Evolutionary conservation across 2,888 invertebrate species (phyloP).

Genomic region (Melieria crassipennis): DNA sequence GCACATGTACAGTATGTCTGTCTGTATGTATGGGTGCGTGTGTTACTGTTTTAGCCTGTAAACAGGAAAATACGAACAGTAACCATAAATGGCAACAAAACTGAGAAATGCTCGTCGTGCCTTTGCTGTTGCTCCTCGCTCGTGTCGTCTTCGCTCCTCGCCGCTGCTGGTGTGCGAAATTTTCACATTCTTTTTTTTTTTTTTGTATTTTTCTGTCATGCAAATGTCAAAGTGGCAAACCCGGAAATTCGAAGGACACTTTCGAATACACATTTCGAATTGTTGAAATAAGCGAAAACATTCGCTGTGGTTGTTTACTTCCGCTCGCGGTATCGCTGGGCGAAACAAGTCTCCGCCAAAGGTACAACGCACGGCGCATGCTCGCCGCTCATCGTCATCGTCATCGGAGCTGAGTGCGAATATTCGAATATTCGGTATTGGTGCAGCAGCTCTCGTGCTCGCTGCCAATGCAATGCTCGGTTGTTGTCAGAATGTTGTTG

Average conservation of each 20-base stretch:
- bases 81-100: conserved; percentile 23
- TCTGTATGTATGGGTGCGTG: not conserved
- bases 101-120: conserved; percentile 14
- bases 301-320: too few relatives aligned
- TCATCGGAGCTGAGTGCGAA: not conserved
- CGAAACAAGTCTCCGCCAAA: too few relatives aligned
- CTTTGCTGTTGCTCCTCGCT: not conserved
- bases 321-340: too few relatives aligned
- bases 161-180: not conserved
- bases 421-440: not conserved
- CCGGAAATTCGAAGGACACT: conserved; percentile 65
- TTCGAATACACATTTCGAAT: conserved; percentile 45
- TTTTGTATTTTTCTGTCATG: conserved; percentile 35
- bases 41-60: conserved; percentile 4
- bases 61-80: conserved; percentile 15
- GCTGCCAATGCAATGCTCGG: not conserved
- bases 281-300: too few relatives aligned
- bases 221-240: conserved; percentile 62
- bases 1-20: not conserved
- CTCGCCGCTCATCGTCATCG: not conserved
- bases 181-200: not conserved
- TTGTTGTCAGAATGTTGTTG: not conserved
- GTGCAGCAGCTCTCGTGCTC: not conserved
- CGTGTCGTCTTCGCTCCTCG: not conserved
- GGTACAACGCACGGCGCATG: too few relatives aligned